Percentiles rank a stretch among this genome's conserved stretches.
Conservation (phyloP, 2,888 invertebrate species). For the Nephrotoma guestfalica region DNA sequence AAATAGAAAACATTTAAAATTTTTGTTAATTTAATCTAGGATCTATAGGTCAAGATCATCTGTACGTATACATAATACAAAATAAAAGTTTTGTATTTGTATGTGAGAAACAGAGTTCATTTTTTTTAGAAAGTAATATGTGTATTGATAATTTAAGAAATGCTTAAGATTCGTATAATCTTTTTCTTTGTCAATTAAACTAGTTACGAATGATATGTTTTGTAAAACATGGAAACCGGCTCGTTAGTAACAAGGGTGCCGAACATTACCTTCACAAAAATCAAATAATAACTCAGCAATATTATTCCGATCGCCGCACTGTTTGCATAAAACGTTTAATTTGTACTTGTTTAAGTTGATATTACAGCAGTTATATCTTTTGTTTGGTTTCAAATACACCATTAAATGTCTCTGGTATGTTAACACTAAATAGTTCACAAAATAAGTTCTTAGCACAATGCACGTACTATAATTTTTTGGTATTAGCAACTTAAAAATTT, state of each 20-base stretch:
- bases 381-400: neutral
- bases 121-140: neutral
- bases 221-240: neutral
- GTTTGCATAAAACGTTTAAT: neutral
- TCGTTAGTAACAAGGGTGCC: neutral
- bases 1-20: neutral
- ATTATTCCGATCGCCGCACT: neutral
- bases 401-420: slow-evolving; percentile 1
- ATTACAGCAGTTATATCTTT: neutral
- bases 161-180: neutral
- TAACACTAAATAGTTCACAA: neutral
- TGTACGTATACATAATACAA: neutral
- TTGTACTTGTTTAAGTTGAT: neutral
- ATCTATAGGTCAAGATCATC: neutral
- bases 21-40: neutral
- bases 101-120: neutral
- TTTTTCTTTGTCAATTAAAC: neutral
- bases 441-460: neutral
- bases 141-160: neutral
- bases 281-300: slow-evolving; percentile 1
- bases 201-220: neutral
- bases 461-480: neutral
- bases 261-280: slow-evolving; percentile 1
- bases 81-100: neutral
- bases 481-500: neutral